Evolutionary conservation across 2,888 invertebrate species (phyloP), one percentile per base, ranked within the genome.

Genomic region (Eueremaeus valkanovi): DNA sequence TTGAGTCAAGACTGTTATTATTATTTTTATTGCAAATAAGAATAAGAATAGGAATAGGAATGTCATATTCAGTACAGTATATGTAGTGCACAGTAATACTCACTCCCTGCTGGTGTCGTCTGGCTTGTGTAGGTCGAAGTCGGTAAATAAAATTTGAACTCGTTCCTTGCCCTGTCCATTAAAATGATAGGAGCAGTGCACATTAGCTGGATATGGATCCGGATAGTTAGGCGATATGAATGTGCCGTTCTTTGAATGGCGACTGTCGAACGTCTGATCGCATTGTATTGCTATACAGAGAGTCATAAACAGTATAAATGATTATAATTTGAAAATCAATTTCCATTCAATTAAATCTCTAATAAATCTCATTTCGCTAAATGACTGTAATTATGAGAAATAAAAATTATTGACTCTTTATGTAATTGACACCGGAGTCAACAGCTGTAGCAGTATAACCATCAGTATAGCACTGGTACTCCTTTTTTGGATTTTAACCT

Each of bases 161-260:
- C 92, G 86, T 84, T 96, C 93, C 80, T 90, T 90, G 73, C 90
- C 90, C 79, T 90, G 87, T 61, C 94, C 95, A 82, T 90, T 90
- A 84, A 96, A 95, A 82, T 94, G 92, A 84, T 92, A 95, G 81
- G 91, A 89, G 85, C 95, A 96, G 81, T 89, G 89, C 75, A 91
- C 89, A 81, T 90, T 88, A 33, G 89, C 85, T 70, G 92, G 91
- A 84, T 93, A 94, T 70, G 90, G 88, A 76, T 89, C 88, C n/a
- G 91, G 92, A 83, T 91, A 93, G 82, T 90, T 90, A 27, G 92
- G 93, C 73, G 93, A 92, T 66, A 89, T 89, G 80, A 95, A 89
- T 40, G 89, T 89, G 40, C 95, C 95, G 79, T 91, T 90, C 84
- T 91, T 92, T 76, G 88, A 87, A 73, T 88, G 87, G 81, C 91